Evolutionary conservation across 2,797 vertebrate genomes (phyloP), one percentile per base, ranked within the genome.

Genomic region (Ctenosaura bakeri): DNA sequence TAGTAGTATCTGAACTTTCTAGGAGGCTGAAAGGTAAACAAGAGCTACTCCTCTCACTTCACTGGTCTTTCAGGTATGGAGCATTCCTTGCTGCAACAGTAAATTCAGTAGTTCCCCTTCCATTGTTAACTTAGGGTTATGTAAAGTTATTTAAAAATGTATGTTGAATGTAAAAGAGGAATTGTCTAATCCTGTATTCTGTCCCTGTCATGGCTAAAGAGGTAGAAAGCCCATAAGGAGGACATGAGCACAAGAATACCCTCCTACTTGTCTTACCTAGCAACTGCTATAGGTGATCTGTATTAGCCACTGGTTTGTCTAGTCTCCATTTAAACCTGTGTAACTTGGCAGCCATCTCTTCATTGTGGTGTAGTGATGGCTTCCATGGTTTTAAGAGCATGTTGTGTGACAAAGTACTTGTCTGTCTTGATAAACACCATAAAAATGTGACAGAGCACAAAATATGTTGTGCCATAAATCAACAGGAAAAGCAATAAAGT

Each of bases 1-100:
- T 91, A 91, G 91, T 78, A 94, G 90, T 76, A 94, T 81, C 90
- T 52, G 80, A 92, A 84, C 2, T 93, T 94, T 95, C 88, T 46
- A 29, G 77, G 84, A 59, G 92, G 81, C 90, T 85, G 94, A 91
- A 93, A 76, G 85, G 92, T 90, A 83, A 74, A 2, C 18, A 84
- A 62, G 16, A 50, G 4, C 50, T 62, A 5, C 54, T 22, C 54
- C n/a, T 32, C 9, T 87, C 50, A 83, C 50, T 54, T 83, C 46
- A 69, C 32, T 24, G 50, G 20, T 13, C 26, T 83, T 87, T 69
- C 71, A 83, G 6, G 10, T 71, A 62, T 42, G 7, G n/a, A 38
- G 1, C 26, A 66, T 16, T 64, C 35, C 2, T 32, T 38, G 29
- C 42, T 46, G 22, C n/a, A 35, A 26, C 52, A 80, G 52, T 62